Evolutionary conservation across 2,113 vertebrate genomes (phyloP), one percentile per base, ranked within the genome.

Genomic region (Rhizomys pruinosus): DNA sequence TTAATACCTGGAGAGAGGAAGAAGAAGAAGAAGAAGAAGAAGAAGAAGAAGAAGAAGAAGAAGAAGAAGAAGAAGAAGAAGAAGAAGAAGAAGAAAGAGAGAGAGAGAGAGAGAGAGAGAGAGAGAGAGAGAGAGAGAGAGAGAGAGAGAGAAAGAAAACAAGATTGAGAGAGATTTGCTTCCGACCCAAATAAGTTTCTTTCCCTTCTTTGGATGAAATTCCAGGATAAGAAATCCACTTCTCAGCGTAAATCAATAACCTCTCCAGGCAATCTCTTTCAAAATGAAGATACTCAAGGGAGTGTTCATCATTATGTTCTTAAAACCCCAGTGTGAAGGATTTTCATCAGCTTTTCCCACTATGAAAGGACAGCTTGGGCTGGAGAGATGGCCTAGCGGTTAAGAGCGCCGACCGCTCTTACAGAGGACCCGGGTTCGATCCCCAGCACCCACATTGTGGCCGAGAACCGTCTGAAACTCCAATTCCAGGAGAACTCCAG

Each of bases 171-270:
- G 29, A 68, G 12, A 16, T 52, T 7, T 7, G 23, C 25, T 91
- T 32, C 23, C 39, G 8, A 44, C 4, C 77, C 69, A 79, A 85
- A 52, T 88, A 90, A 61, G 91, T 90, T 78, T 94, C 22, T 94
- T 92, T 92, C 27, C 78, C 59, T 94, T 68, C 64, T 87, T 57
- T 19, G 63, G 68, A 90, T 39, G 27, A 96, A 95, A 96, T 96
- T 97, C 82, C 94, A 84, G 90, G 95, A 96, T 96, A 96, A 96
- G 88, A 97, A 96, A 97, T 96, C 91, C 74, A 96, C 96, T 97
- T 97, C 59, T 96, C 89, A 89, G 88, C 82, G 94, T 95, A 94
- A 96, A 97, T 96, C 96, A 86, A 97, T 96, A 97, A 93, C 89
- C 74, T 92, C 92, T 94, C 79, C 82, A 96, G 94, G 79, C 91